Conservation (phyloP, 2,888 invertebrate genomes). For the Strigamia maritima region DNA sequence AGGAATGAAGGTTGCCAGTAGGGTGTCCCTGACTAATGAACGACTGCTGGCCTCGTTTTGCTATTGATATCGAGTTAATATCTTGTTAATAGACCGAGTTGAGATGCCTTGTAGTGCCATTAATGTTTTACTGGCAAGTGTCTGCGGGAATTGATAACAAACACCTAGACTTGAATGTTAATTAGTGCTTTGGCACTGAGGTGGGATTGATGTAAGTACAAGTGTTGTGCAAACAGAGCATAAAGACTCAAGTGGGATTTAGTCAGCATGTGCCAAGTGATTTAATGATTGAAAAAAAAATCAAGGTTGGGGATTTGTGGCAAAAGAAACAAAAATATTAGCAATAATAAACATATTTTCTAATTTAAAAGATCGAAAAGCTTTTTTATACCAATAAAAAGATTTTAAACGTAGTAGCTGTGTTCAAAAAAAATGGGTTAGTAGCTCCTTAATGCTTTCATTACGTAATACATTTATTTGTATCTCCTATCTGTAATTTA, state of each 20-base stretch:
- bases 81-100: neutral
- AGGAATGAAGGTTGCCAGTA: neutral
- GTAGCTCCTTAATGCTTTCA: too few relatives aligned
- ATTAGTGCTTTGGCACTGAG: neutral
- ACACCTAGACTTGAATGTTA: neutral
- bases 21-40: conserved; percentile 9
- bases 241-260: neutral
- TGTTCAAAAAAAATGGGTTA: too few relatives aligned
- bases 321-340: too few relatives aligned
- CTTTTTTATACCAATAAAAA: too few relatives aligned
- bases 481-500: too few relatives aligned
- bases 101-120: conserved; percentile 5
- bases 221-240: neutral
- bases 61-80: conserved; percentile 1
- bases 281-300: neutral
- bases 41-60: conserved; percentile 10
- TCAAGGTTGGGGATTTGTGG: neutral
- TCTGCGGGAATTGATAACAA: neutral
- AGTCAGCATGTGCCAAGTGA: neutral
- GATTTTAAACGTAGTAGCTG: too few relatives aligned
- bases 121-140: neutral
- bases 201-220: neutral
- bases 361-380: too few relatives aligned
- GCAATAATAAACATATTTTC: too few relatives aligned
- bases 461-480: too few relatives aligned